Evolutionary conservation across 2,888 invertebrate species (phyloP).

Genomic region (Cantharis rustica): DNA sequence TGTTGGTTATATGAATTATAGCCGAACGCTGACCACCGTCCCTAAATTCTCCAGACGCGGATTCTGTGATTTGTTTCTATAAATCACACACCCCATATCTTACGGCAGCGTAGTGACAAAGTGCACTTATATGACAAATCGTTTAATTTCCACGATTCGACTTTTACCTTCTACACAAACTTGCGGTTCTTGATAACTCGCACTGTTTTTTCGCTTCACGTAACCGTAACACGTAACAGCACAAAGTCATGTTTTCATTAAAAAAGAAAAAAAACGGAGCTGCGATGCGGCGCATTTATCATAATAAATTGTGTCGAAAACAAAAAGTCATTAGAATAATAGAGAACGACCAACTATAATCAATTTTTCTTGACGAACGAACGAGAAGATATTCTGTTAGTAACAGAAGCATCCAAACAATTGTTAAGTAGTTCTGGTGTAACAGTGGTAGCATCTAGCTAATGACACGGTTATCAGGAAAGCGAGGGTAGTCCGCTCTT

Average conservation of each 20-base stretch:
- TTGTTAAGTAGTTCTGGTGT: slow-evolving; percentile 30
- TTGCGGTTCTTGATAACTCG: slow-evolving; percentile 9
- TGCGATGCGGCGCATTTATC: not conserved
- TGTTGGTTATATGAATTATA: slow-evolving; percentile 34
- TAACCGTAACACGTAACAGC: not conserved
- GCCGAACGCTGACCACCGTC: slow-evolving; percentile 29
- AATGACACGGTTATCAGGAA: slow-evolving; percentile 45
- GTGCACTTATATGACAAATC: slow-evolving; percentile 40
- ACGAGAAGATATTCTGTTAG: not conserved
- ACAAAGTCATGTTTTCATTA: not conserved
- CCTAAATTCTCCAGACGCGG: slow-evolving; percentile 30
- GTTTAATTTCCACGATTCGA: slow-evolving; percentile 23
- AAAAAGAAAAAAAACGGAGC: not conserved
- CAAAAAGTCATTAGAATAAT: slow-evolving; percentile 1
- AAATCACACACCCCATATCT: slow-evolving; percentile 37
- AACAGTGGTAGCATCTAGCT: slow-evolving; percentile 37
- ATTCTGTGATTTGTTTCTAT: slow-evolving; percentile 37
- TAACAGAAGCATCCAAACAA: slow-evolving; percentile 9
- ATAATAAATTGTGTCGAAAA: not conserved
- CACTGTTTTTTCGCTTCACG: not conserved
- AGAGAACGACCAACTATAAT: slow-evolving; percentile 1
- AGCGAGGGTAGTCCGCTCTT: slow-evolving; percentile 49
- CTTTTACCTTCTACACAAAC: slow-evolving; percentile 11
- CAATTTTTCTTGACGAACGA: slow-evolving; percentile 7
- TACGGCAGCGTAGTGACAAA: slow-evolving; percentile 37